These are phyloP conservation scores for Propithecus coquereli DNA, from an alignment of 2,113 vertebrate genomes.

Conservation along the genomic window DNA sequence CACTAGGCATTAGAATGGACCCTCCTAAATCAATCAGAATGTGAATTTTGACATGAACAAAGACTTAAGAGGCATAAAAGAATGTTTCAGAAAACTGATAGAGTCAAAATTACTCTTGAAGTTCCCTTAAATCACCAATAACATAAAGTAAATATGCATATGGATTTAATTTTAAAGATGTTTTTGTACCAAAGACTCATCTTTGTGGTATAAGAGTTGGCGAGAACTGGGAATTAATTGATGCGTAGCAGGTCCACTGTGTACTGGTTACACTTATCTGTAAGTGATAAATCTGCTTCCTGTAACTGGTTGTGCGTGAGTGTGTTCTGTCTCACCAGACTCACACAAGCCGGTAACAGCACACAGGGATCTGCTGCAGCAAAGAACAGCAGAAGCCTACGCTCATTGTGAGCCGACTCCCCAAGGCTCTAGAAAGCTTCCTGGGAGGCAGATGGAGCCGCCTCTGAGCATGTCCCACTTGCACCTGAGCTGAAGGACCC, in stretches of 20 bases:
- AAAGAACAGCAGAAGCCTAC: too few relatives aligned
- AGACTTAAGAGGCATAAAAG: not conserved
- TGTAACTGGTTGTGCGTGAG: too few relatives aligned
- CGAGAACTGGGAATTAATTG: not conserved
- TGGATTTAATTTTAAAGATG: not conserved
- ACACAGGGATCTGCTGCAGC: not conserved
- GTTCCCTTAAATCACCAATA: not conserved
- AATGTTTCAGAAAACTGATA: not conserved
- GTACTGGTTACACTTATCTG: not conserved
- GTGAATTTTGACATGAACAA: not conserved
- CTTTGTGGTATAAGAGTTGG: not conserved
- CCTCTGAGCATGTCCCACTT: accelerated
- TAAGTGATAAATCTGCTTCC: too few relatives aligned
- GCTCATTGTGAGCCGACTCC: too few relatives aligned
- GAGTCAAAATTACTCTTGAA: not conserved
- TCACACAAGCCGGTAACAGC: too few relatives aligned
- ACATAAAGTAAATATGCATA: not conserved
- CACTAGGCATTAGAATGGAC: not conserved
- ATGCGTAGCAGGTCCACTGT: not conserved
- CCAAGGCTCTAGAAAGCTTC: not conserved
- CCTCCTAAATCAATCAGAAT: not conserved
- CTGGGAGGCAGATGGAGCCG: not conserved
- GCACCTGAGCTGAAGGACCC: accelerated
- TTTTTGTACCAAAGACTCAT: not conserved
- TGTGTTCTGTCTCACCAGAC: too few relatives aligned